Percentiles rank a stretch among this genome's conserved stretches.
phyloP scores from a whole-genome alignment of 2,113 vertebrate species.

The Psittacara wagleri region DNA sequence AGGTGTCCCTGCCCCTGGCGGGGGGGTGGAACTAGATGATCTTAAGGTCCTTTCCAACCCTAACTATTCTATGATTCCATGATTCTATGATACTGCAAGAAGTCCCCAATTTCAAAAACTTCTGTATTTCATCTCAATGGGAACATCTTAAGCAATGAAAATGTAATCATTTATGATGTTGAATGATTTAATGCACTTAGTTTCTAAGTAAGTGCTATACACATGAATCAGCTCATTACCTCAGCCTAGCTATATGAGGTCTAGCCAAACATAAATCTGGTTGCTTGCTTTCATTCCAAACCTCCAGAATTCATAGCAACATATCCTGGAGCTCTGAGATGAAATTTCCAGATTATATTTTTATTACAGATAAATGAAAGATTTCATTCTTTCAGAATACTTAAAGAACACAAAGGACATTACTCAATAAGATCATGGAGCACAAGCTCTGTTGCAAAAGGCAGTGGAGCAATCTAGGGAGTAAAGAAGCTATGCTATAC shows the following conservation, averaged over 20 bases:
- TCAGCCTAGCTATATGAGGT: background rate
- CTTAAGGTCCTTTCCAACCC: no score
- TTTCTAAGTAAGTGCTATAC: background rate
- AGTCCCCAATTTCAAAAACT: background rate
- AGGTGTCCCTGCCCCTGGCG: no score
- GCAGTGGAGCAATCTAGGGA: background rate
- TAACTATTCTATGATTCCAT: no score
- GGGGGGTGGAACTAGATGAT: no score
- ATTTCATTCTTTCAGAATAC: background rate
- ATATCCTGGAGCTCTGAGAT: background rate
- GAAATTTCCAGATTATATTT: background rate
- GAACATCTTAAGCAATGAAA: background rate
- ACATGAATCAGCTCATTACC: conserved; percentile 19
- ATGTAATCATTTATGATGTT: conserved; percentile 1
- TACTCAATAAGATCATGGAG: background rate
- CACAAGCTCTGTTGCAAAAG: background rate
- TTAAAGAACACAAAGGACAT: background rate
- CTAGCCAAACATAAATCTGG: background rate
- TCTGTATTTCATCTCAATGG: background rate
- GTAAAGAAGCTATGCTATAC: background rate
- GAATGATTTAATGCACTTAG: background rate
- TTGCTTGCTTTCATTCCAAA: background rate
- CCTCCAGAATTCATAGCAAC: background rate
- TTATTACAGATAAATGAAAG: background rate
- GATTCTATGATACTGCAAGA: background rate